These are phyloP conservation scores for Astyanax mexicanus DNA, from an alignment of 2,797 vertebrate genomes.

Conservation along the genomic window DNA sequence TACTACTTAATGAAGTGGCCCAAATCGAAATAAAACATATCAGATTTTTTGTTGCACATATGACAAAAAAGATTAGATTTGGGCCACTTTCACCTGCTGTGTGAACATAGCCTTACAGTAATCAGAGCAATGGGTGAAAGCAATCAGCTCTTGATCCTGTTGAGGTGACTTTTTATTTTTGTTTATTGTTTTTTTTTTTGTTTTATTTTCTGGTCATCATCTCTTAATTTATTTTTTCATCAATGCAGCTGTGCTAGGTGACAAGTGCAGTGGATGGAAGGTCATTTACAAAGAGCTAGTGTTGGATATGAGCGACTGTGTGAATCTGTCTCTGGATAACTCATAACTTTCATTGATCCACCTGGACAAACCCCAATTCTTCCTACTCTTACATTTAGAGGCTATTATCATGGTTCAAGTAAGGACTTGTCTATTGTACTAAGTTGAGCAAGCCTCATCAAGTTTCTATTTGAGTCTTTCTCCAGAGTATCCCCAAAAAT, in stretches of 20 bases:
- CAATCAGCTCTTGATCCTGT: slow-evolving; percentile 59
- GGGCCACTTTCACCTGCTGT: slow-evolving; percentile 28
- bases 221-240: slow-evolving; percentile 47
- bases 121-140: slow-evolving; percentile 15
- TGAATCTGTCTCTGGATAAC: neutral
- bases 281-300: slow-evolving; percentile 1
- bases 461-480: neutral
- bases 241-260: slow-evolving; percentile 62
- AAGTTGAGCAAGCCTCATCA: slow-evolving; percentile 19
- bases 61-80: too few species aligned
- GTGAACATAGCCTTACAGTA: slow-evolving; percentile 22
- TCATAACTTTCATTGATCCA: neutral
- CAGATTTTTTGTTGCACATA: too few species aligned
- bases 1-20: too few species aligned
- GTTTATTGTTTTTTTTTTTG: too few species aligned
- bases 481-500: slow-evolving; percentile 33
- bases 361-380: slow-evolving; percentile 9
- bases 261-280: slow-evolving; percentile 44
- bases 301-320: neutral
- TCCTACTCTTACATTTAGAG: neutral
- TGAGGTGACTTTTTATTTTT: slow-evolving; percentile 77
- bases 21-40: too few species aligned
- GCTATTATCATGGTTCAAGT: slow-evolving; percentile 17
- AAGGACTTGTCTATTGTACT: slow-evolving; percentile 31
- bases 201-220: slow-evolving; percentile 45